A percentile compares a stretch with the other conserved stretches of the same genome.
These are phyloP conservation scores for Fissipunctia ypsillon DNA, from an alignment of 2,888 invertebrate genomes.

Conservation along the genomic window DNA sequence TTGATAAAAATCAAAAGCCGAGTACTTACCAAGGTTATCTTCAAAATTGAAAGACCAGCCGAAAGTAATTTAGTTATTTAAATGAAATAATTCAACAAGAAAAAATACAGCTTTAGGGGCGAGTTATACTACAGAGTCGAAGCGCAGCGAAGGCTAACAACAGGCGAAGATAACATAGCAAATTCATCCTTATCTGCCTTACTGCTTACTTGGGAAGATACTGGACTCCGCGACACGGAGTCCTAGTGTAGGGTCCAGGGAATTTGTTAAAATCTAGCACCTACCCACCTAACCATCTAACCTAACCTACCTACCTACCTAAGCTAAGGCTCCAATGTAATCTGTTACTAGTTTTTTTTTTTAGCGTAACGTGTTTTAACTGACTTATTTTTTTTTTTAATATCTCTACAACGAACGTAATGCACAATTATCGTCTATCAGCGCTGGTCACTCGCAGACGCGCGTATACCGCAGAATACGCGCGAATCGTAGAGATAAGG, in stretches of 20 bases:
- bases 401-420: neutral
- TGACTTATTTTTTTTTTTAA: too few relatives aligned
- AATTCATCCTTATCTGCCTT: neutral
- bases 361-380: too few relatives aligned
- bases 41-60: neutral
- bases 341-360: too few relatives aligned
- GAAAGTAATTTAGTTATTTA: slow-evolving; percentile 14
- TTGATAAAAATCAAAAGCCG: slow-evolving; percentile 6
- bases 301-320: too few relatives aligned
- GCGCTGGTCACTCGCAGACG: neutral
- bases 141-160: neutral
- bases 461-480: neutral
- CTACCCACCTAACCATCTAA: too few relatives aligned
- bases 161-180: too few relatives aligned
- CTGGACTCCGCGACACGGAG: too few relatives aligned
- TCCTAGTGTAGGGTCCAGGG: too few relatives aligned
- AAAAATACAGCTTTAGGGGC: neutral
- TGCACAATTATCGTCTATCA: neutral
- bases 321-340: too few relatives aligned
- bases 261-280: too few relatives aligned
- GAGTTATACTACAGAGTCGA: neutral
- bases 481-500: neutral
- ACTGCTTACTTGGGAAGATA: too few relatives aligned
- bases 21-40: neutral
- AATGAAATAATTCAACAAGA: neutral